Base-by-base conservation (phyloP, 1,140 invertebrate genomes). In the Leptestheria dahalacensis region DNA sequence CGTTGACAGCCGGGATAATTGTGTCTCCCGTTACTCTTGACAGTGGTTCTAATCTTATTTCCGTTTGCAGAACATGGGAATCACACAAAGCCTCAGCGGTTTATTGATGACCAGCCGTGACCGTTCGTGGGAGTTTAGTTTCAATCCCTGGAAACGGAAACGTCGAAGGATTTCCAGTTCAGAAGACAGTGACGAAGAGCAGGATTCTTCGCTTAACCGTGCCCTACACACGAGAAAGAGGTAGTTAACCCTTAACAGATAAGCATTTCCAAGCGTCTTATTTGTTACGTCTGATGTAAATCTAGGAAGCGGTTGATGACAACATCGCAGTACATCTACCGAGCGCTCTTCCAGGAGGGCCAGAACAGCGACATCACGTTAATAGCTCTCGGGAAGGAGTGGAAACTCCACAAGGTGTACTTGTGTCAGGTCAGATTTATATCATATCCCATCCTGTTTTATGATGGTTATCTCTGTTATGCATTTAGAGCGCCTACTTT, bases 361-460 rank as follows among this genome's bases (percentile, higher is more conserved):
- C 79, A 81, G 71, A 82, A 83, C 64, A 85, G 83, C 63, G 86
- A 89, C 72, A 75, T 89, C 61, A 82, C 79, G 56, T 82, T 89
- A 18, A 71, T 78, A 62, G 84, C 85, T 62, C 68, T 87, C 46
- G 82, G 80, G 29, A 79, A 78, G 70, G 78, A 82, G 64, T 88
- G 86, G 82, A 77, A 79, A 65, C 71, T 89, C 21, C 86, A 89
- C 68, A 86, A 85, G 75, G 78, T 88, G 21, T 87, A 88, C 69
- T 74, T 88, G 46, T 82, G 79, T 65, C 84, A 82, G 74, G 79
- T 80, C 72, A 33, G 25, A 18, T 23, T 0, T n/a, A n/a, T n/a
- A n/a, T 53, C 2, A 26, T 25, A 23, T 21, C 48, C 41, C 6
- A 41, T 15, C 15, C 6, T 41, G 6, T 41, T 6, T 41, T 9